Conservation (phyloP, 1,140 invertebrate species). For the Sesamia nonagrioides region DNA sequence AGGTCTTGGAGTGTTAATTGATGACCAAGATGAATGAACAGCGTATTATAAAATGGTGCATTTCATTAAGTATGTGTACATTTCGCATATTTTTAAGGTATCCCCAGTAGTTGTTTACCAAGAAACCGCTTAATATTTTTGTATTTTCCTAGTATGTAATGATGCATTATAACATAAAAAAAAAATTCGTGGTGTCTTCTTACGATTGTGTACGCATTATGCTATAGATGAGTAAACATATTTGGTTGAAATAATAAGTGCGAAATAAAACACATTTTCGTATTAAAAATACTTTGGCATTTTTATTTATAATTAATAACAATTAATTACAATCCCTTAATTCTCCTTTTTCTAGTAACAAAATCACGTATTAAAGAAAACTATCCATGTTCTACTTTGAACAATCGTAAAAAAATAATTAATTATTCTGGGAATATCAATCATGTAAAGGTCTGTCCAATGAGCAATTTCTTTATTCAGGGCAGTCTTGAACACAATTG, state of each 20-base stretch:
- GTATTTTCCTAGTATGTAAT: conserved; percentile 86
- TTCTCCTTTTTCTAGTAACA: not conserved
- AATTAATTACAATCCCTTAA: not conserved
- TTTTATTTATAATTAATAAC: conserved; percentile 43
- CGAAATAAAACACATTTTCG: conserved; percentile 87
- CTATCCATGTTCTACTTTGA: not conserved
- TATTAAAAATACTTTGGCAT: conserved; percentile 67
- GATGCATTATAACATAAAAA: conserved; percentile 74
- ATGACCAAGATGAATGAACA: conserved; percentile 66
- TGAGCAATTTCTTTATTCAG: too few species aligned
- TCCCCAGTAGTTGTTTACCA: conserved; percentile 72
- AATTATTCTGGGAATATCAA: too few species aligned
- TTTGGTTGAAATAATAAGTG: conserved; percentile 87
- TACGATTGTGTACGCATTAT: conserved; percentile 85
- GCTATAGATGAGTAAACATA: conserved; percentile 86
- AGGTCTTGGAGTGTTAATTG: conserved; percentile 79
- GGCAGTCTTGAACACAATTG: too few species aligned
- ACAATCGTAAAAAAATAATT: too few species aligned
- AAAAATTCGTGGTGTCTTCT: conserved; percentile 82
- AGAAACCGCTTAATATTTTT: conserved; percentile 86
- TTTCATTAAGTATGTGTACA: conserved; percentile 68
- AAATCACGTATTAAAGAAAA: not conserved
- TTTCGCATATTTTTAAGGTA: conserved; percentile 70
- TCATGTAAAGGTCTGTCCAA: too few species aligned
- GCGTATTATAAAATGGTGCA: conserved; percentile 67